Conservation (phyloP, 2,888 invertebrate species). For the Trachelus iudaicus region DNA sequence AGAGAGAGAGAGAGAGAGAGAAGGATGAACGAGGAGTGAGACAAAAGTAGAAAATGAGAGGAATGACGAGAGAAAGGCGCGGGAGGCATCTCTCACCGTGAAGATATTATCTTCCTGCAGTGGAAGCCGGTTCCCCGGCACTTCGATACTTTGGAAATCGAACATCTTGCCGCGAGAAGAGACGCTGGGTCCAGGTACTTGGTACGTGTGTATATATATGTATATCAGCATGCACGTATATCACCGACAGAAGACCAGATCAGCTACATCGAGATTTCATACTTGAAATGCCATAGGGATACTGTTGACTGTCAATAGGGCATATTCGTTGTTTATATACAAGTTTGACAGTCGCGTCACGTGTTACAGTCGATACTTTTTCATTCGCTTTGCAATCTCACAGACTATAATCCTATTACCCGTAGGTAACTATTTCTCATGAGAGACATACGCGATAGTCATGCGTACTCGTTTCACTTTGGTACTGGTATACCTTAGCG, state of each 20-base stretch:
- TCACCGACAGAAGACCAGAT: not conserved
- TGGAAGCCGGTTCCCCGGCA: slow-evolving; percentile 1
- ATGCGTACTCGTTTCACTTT: not conserved
- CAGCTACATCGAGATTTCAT: not conserved
- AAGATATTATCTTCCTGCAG: not conserved
- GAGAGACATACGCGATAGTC: not conserved
- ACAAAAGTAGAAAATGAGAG: slow-evolving; percentile 20
- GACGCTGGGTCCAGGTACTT: not conserved
- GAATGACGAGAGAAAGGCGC: slow-evolving; percentile 17
- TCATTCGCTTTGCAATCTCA: not conserved
- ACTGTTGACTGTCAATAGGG: not conserved
- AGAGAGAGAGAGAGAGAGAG: not conserved
- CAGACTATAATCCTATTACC: not conserved
- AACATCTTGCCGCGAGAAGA: not conserved
- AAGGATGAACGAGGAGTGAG: slow-evolving; percentile 13
- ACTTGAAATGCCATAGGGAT: not conserved
- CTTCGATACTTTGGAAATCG: slow-evolving; percentile 1
- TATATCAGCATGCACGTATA: not conserved
- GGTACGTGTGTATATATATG: not conserved
- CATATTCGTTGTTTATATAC: not conserved
- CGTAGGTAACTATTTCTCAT: not conserved
- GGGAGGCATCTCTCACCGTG: slow-evolving; percentile 9
- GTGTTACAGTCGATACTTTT: not conserved
- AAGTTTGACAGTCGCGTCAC: not conserved
- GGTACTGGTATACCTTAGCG: not conserved